Base-by-base conservation (phyloP, 2,113 vertebrate species). In the Plectropomus leopardus region DNA sequence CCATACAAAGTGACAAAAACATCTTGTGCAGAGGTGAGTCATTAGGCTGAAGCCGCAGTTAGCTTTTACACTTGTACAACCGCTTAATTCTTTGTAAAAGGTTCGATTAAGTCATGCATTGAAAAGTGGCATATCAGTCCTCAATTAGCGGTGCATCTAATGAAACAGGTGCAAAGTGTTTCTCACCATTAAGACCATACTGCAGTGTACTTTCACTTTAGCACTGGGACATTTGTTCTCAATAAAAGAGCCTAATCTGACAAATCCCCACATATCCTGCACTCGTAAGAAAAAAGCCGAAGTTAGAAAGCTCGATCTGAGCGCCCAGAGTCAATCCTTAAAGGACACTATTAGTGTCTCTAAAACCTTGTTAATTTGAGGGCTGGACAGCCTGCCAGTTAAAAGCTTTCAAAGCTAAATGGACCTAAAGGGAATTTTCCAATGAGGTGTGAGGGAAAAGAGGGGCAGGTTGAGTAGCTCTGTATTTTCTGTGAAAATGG, bases 381-480 rank as follows among this genome's bases (percentile, higher is more conserved):
- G 54, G 32, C 71, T 4, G 15, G 85, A 72, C 64, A 45, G 80
- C 23, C 67, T 79, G 69, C 77, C 69, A 53, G 81, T 78, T 86
- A 85, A 84, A 91, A 84, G 89, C 83, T 84, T 92, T 86, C 40
- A 75, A 84, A 88, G 68, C 66, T 82, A 80, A 90, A 89, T 90
- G 60, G 84, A 78, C 78, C 87, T 67, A 61, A 78, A 82, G 84
- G 70, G 75, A 87, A 88, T 89, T 82, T 80, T 80, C 48, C 68
- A 86, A 40, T 84, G 79, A 89, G 54, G 87, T 88, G 84, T 88
- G 86, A 89, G 73, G 53, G 21, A 61, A n/a, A 72, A 66, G 55
- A 73, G 70, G 72, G 64, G 50, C 78, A 76, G 75, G 53, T 47
- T 76, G 53, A 83, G 70, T 8, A 58, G 66, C 54, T 68, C 55